A percentile compares a stretch with the other conserved stretches of the same genome.
These are phyloP conservation scores for Neopipo cinnamomea DNA, from an alignment of 2,113 vertebrate genomes.

Conservation along the genomic window DNA sequence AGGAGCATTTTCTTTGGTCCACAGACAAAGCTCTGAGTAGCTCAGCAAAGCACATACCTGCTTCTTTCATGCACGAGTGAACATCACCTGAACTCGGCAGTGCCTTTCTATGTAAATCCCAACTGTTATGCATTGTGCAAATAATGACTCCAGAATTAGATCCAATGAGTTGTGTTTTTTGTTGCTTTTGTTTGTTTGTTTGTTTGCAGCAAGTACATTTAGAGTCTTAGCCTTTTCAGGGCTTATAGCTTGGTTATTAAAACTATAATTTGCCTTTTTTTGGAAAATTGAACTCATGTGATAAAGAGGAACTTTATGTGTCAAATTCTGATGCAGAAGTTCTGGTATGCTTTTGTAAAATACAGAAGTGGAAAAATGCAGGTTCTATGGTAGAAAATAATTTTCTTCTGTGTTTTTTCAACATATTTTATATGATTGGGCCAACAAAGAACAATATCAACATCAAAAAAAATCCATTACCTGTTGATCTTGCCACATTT, in stretches of 20 bases:
- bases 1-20: not conserved
- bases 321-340: constrained; percentile 28
- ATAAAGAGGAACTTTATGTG: constrained; percentile 19
- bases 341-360: not conserved
- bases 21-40: not conserved
- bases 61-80: not conserved
- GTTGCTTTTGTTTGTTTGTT: not conserved
- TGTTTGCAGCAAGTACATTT: not conserved
- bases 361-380: constrained; percentile 21
- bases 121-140: not conserved
- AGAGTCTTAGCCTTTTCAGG: not conserved
- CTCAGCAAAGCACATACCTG: not conserved
- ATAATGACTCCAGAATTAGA: constrained; percentile 22
- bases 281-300: constrained; percentile 33
- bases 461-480: not conserved
- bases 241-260: constrained; percentile 20
- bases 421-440: not conserved
- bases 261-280: not conserved
- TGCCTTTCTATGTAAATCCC: constrained; percentile 10
- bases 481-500: not conserved
- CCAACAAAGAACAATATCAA: not conserved
- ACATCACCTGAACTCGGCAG: not conserved
- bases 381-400: not conserved
- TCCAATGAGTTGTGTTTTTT: not conserved
- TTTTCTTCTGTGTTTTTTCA: not conserved